Conservation (phyloP, 2,113 vertebrate genomes). For the Myocastor coypus region DNA sequence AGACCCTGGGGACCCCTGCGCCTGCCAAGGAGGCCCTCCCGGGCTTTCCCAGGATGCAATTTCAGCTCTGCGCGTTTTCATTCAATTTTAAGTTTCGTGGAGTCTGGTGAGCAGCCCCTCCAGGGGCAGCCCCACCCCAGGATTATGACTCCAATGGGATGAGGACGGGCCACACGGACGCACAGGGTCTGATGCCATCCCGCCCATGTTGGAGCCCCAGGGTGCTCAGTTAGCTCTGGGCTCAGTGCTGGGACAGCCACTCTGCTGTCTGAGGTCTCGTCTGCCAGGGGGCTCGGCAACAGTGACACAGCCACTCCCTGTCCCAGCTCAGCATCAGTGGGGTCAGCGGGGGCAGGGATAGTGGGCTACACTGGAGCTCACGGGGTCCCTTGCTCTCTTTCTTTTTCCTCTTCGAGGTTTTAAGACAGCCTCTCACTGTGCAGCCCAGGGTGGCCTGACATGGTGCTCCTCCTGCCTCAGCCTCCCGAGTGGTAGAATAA, state of each 20-base stretch:
- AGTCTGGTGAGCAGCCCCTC: slow-evolving; percentile 54
- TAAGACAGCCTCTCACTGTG: not conserved
- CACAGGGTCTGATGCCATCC: not conserved
- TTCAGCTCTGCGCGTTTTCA: slow-evolving; percentile 74
- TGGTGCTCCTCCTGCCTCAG: not conserved
- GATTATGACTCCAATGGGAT: slow-evolving; percentile 43
- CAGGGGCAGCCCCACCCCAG: slow-evolving; percentile 51
- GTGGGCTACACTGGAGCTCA: not conserved
- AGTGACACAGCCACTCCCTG: not conserved
- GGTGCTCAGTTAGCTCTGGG: slow-evolving; percentile 39
- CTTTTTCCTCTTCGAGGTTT: not conserved
- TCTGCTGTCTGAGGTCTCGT: not conserved
- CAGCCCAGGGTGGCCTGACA: not conserved
- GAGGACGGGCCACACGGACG: not conserved
- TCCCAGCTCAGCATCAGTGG: not conserved
- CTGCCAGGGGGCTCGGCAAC: not conserved
- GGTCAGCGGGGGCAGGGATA: not conserved
- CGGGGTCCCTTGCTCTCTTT: not conserved
- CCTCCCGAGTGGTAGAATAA: not conserved
- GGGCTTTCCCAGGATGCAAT: slow-evolving; percentile 70
- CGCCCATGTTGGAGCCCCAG: not conserved
- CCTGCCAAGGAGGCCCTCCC: not conserved
- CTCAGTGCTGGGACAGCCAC: slow-evolving; percentile 81
- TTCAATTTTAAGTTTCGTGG: slow-evolving; percentile 74
- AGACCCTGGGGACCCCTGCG: not conserved